Percentiles rank a stretch among this genome's conserved stretches.
Evolutionary conservation across 2,113 vertebrate genomes (phyloP).

Genomic region (Eptesicus fuscus): DNA sequence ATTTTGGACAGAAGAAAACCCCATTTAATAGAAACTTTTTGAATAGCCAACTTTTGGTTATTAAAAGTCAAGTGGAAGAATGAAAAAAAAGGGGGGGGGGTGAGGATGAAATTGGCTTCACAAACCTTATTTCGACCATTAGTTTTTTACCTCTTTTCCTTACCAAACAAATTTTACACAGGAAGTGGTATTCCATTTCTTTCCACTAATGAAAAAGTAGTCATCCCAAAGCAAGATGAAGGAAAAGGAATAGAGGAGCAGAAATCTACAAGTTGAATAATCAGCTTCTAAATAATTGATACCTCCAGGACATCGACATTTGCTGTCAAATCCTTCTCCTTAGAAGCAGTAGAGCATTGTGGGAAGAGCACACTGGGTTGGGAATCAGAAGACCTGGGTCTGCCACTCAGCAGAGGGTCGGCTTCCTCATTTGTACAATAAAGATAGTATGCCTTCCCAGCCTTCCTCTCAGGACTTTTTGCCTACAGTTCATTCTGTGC

Average conservation of each 20-base stretch:
- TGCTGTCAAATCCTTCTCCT: not conserved
- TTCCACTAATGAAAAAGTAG: not conserved
- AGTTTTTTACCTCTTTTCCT: conserved; percentile 12
- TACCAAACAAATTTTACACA: not conserved
- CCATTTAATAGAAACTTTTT: not conserved
- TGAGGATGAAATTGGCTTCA: not conserved
- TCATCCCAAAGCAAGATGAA: not conserved
- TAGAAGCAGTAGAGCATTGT: not conserved
- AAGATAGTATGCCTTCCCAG: not conserved
- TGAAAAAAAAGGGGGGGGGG: not conserved
- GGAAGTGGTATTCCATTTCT: not conserved
- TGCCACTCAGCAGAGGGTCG: not conserved
- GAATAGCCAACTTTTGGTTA: conserved; percentile 60
- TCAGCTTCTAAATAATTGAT: not conserved
- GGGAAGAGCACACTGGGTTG: not conserved
- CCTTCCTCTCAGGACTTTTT: not conserved
- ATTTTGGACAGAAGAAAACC: conserved; percentile 48
- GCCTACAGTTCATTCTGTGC: not conserved
- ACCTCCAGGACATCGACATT: not conserved
- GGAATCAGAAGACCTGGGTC: not conserved
- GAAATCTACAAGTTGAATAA: not conserved
- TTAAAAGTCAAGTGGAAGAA: not conserved
- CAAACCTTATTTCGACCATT: not conserved
- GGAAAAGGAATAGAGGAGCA: not conserved
- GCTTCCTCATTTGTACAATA: not conserved